These are phyloP conservation scores for Dynastes tityus DNA, from an alignment of 2,888 invertebrate species.

Conservation along the genomic window DNA sequence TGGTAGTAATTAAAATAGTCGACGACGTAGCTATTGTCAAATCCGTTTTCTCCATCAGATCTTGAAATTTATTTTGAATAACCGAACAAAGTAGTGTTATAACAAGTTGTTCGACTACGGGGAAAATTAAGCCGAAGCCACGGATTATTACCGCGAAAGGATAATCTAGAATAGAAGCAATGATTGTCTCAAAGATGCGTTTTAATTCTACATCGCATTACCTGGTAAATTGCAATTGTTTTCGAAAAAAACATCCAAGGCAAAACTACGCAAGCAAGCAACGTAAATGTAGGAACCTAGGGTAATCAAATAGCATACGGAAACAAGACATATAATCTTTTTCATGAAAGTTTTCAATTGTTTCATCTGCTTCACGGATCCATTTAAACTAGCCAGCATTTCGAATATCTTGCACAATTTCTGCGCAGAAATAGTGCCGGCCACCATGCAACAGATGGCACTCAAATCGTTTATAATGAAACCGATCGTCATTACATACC, in stretches of 20 bases:
- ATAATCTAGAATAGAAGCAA: constrained; percentile 48
- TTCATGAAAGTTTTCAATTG: constrained; percentile 30
- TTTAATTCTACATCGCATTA: neutral
- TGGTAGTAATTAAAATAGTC: constrained; percentile 11
- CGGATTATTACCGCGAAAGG: constrained; percentile 50
- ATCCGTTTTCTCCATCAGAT: constrained; percentile 48
- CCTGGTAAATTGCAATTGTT: constrained; percentile 51
- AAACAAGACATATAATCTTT: constrained; percentile 23
- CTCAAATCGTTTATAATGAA: constrained; percentile 44
- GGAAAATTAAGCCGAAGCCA: constrained; percentile 48
- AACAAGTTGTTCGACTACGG: constrained; percentile 46
- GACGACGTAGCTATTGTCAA: constrained; percentile 40
- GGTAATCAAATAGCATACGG: constrained; percentile 37
- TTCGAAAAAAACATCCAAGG: constrained; percentile 18
- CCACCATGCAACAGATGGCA: constrained; percentile 34
- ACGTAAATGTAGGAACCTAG: constrained; percentile 48
- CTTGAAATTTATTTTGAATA: constrained; percentile 51
- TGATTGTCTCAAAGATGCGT: neutral
- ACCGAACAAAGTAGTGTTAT: constrained; percentile 42
- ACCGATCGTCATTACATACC: constrained; percentile 49
- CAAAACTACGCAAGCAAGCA: constrained; percentile 40
- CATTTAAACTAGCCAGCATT: constrained; percentile 24
- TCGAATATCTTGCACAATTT: constrained; percentile 30
- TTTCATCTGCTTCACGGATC: constrained; percentile 38
- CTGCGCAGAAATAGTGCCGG: constrained; percentile 31